Evolutionary conservation across 2,888 invertebrate species (phyloP).

Genomic region (Gerris lacustris): DNA sequence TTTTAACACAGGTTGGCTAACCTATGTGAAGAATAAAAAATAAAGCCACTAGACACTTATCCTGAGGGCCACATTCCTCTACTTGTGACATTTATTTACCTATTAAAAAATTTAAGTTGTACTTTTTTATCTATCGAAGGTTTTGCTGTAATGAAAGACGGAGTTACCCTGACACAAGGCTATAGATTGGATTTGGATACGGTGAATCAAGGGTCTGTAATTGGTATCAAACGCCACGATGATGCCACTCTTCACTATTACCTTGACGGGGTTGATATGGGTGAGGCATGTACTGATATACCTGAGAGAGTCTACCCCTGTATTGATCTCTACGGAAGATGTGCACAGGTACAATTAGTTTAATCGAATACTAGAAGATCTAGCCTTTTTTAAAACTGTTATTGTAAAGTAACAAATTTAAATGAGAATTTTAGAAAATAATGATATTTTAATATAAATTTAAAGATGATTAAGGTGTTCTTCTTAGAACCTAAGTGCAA

Average conservation of each 20-base stretch:
- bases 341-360: constrained; percentile 59
- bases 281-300: constrained; percentile 66
- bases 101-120: background rate
- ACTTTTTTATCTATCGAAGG: constrained; percentile 39
- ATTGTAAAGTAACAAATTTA: too few relatives aligned
- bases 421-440: too few relatives aligned
- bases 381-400: too few relatives aligned
- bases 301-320: constrained; percentile 78
- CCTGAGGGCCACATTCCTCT: too few relatives aligned
- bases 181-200: constrained; percentile 77
- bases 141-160: constrained; percentile 82
- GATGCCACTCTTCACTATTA: constrained; percentile 77
- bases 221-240: constrained; percentile 70
- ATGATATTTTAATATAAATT: too few relatives aligned
- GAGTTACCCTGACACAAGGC: constrained; percentile 68
- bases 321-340: constrained; percentile 89
- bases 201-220: constrained; percentile 53
- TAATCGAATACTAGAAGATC: too few relatives aligned
- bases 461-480: too few relatives aligned
- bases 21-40: too few relatives aligned
- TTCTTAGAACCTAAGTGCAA: too few relatives aligned
- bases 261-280: constrained; percentile 75
- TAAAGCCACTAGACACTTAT: too few relatives aligned
- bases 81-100: too few relatives aligned
- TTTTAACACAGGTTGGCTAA: too few relatives aligned